Evolutionary conservation across 1,140 invertebrate species (phyloP), one percentile per base, ranked within the genome.

Genomic region (Pteromalus puparum): DNA sequence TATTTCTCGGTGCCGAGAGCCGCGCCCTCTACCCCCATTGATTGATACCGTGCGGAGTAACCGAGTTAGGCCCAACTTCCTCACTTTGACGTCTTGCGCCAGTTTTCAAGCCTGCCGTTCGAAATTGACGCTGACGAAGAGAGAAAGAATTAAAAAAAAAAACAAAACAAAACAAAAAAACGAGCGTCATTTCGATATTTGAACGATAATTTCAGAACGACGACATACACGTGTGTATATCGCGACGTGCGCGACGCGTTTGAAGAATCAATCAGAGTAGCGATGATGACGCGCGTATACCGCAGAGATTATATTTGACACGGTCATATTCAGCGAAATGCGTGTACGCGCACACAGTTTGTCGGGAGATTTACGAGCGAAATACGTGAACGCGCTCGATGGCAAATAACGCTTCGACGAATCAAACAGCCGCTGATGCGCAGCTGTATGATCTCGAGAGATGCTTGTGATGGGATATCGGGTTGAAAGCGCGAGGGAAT

Each of bases 1-100:
- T 84, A 84, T 80, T 80, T 74, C 83, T 84, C 76, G 61, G 38
- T 38, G 81, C 34, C 2, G 13, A 42, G 30, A 21, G 24, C 48
- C 34, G 34, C 38, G 21, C 46, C n/a, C 68, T 24, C 34, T 34
- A 24, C 34, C 46, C 15, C 82, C 46, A 79, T 84, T 42, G 48
- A 84, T 83, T 84, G 76, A 84, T 84, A 84, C 76, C 24, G 10
- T 34, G 30, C 38, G 76, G 21, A 79, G 18, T 61, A 79, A 80
- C 65, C 21, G 65, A 84, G 83, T 84, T 84, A 84, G 46, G 28
- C 5, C 42, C 12, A 80, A 84, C 30, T 83, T 83, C 42, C 34
- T 13, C 42, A 67, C 75, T 83, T 82, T 83, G 65, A 78, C 75
- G 38, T 78, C 75, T 83, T 78, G 67, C 67, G 15, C 46, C 12